Conservation (phyloP, 2,888 invertebrate genomes). For the Nemotelus nigrinus region DNA sequence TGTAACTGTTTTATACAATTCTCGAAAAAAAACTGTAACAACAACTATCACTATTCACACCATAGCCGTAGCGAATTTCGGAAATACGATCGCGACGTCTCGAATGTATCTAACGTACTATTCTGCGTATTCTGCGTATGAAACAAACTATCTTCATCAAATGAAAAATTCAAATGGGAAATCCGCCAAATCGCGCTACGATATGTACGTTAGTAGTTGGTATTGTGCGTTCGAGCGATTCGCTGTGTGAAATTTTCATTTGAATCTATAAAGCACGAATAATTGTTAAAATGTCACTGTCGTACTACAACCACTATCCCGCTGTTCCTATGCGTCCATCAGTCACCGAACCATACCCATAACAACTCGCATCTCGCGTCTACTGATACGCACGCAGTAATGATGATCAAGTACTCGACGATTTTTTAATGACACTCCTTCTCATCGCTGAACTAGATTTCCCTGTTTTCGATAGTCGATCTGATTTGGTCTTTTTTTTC, state of each 20-base stretch:
- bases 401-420: slow-evolving; percentile 5
- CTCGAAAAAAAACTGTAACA: background rate
- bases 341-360: background rate
- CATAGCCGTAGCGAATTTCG: background rate
- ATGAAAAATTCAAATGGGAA: slow-evolving; percentile 22
- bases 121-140: background rate
- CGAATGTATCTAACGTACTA: slow-evolving; percentile 7
- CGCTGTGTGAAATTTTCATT: slow-evolving; percentile 3
- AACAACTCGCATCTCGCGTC: background rate
- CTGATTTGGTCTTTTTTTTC: slow-evolving; percentile 11
- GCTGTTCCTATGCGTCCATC: slow-evolving; percentile 25
- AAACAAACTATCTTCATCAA: slow-evolving; percentile 16
- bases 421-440: slow-evolving; percentile 34
- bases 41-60: background rate
- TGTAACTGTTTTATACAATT: background rate
- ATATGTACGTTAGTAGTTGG: background rate
- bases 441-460: slow-evolving; percentile 29
- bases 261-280: background rate
- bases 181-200: slow-evolving; percentile 23
- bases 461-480: slow-evolving; percentile 32
- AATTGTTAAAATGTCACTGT: slow-evolving; percentile 23
- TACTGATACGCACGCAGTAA: slow-evolving; percentile 17
- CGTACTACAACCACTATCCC: slow-evolving; percentile 19
- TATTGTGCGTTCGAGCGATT: background rate
- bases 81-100: background rate